A percentile compares a stretch with the other conserved stretches of the same genome.
Evolutionary conservation across 2,888 invertebrate species (phyloP).

Genomic region (Opisthograptis luteolata): DNA sequence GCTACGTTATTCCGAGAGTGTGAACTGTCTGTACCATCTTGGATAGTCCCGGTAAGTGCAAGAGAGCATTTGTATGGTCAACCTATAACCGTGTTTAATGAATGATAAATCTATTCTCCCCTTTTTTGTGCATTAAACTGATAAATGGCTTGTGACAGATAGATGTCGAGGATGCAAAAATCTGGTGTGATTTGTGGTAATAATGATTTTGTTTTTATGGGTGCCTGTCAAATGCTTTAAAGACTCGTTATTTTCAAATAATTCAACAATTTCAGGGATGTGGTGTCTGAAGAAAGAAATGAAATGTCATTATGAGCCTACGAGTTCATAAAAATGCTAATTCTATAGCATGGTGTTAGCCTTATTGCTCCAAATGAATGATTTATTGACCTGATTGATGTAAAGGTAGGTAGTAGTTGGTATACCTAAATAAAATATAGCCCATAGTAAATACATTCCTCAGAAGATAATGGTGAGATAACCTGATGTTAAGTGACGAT

Average conservation of each 20-base stretch:
- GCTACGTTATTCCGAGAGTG: slow-evolving; percentile 41
- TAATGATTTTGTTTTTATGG: slow-evolving; percentile 22
- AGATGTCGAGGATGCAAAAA: slow-evolving; percentile 52
- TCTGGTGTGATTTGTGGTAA: slow-evolving; percentile 44
- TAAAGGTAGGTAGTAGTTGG: too few species aligned
- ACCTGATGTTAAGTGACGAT: too few species aligned
- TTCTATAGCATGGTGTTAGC: too few species aligned
- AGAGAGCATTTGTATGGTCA: slow-evolving; percentile 47
- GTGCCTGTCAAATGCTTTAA: slow-evolving; percentile 7
- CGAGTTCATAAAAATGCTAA: too few species aligned
- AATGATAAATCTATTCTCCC: slow-evolving; percentile 20
- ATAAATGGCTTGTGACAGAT: slow-evolving; percentile 46
- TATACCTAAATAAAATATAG: too few species aligned
- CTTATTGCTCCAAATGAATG: too few species aligned
- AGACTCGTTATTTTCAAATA: neutral
- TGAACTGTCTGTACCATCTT: slow-evolving; percentile 41
- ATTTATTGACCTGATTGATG: too few species aligned
- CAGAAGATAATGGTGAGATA: too few species aligned
- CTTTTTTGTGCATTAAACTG: slow-evolving; percentile 54
- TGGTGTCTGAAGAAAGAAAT: neutral
- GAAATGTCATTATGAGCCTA: too few species aligned
- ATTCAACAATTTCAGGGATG: too few species aligned
- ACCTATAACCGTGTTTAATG: slow-evolving; percentile 17
- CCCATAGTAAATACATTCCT: too few species aligned
- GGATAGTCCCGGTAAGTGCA: slow-evolving; percentile 49